Evolutionary conservation across 2,113 vertebrate genomes (phyloP), one percentile per base, ranked within the genome.

Genomic region (Protobothrops flavoviridis): DNA sequence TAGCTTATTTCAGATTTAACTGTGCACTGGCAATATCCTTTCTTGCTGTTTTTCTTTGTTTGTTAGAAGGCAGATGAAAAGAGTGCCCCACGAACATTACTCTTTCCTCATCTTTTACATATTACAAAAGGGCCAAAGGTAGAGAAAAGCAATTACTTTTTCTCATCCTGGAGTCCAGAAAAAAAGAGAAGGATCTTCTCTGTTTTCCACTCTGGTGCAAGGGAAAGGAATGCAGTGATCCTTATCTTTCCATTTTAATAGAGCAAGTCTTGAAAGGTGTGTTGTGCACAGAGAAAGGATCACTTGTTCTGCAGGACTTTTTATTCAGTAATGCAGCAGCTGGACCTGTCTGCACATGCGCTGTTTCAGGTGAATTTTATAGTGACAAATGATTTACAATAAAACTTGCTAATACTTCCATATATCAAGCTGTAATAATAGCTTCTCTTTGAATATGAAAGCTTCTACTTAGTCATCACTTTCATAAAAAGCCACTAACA

Each of bases 381-480:
- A 45, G 26, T 26, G 17, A 85, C 52, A 93, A 85, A 59, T 48
- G 4, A 43, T 33, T 33, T 89, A 45, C 53, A 93, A 89, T 45
- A n/a, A 48, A 59, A 55, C 15, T 21, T 91, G n/a, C 69, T 39
- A 39, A 39, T 81, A 39, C 56, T 39, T 95, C 45, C n/a, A 90
- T 1, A 45, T 57, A 45, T 90, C 87, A 89, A 48, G 1, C 15
- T 91, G 92, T 26, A 94, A 93, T 24, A 0, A 0, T 45, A 92
- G 45, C 13, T 87, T 93, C 89, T 43, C 91, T 88, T 43, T 26
- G 88, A 43, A 93, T 59, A 92, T 3, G 24, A 33, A 92, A 57
- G 69, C 23, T 87, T 7, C 24, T 33, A 61, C 94, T 95, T 85
- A 90, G 61, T 24, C 90, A 93, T 90, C 91, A 90, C 86, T 53